Evolutionary conservation across 1,140 invertebrate genomes (phyloP), one percentile per base, ranked within the genome.

Genomic region (Frieseomelitta varia): DNA sequence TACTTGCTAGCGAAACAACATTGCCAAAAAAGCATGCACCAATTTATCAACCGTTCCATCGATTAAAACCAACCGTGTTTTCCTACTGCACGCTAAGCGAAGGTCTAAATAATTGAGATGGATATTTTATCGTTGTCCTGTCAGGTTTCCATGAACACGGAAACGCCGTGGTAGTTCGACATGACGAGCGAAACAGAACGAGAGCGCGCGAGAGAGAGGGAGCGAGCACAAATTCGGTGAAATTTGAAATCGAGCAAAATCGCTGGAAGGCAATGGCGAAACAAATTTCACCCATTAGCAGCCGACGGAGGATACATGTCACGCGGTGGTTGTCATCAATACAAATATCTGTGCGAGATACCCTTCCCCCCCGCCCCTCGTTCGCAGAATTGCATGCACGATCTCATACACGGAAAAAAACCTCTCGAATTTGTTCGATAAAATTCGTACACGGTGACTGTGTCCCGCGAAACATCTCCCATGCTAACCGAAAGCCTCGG

Each of bases 201-300:
- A 21, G 58, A 1, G n/a, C 2, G 6, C 39, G 39, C 0, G 6
- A 39, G 21, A 39, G 3, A 34, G 34, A 15, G 8, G 11, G 3
- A 47, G 21, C 17, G 39, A 47, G 10, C 47, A 21, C 21, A 63
- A 79, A 76, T 85, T 80, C 68, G 67, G 67, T 61, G 85, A 88
- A 86, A 89, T 84, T 88, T 86, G 65, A 80, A 86, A 86, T 88
- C 81, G 87, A 78, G 78, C 79, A 69, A 88, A 86, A 88, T 88
- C 78, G 87, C 87, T 79, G 71, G 81, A 74, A 85, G 85, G 84
- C 81, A 89, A 87, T 84, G 67, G 76, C 79, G 88, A 90, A 87
- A 90, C 88, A 90, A 90, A 90, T 90, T 90, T 90, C 75, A 80
- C 69, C 88, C 88, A 89, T 90, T 90, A 90, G 85, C 88, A 73